phyloP scores from a whole-genome alignment of 2,888 invertebrate species.

The Noctua pronuba region DNA sequence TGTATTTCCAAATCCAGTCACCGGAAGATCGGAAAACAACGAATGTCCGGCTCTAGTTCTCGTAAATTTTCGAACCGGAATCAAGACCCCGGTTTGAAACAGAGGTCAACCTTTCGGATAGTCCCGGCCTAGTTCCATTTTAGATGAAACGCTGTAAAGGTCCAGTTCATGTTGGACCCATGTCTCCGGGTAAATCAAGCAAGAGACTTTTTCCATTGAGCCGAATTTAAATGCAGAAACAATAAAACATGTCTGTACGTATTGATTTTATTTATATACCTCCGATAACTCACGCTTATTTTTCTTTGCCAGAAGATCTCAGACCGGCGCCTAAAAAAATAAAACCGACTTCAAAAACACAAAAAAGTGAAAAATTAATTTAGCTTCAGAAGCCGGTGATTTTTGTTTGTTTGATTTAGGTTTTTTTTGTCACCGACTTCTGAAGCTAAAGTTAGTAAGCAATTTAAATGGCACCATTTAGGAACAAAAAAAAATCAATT shows the following conservation, averaged over 20 bases:
- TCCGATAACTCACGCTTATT: neutral
- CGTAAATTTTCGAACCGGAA: slow-evolving; percentile 31
- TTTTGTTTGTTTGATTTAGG: no score
- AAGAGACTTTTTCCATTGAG: neutral
- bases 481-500: no score
- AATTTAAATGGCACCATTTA: no score
- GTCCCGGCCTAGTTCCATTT: slow-evolving; percentile 17
- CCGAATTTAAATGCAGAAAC: neutral
- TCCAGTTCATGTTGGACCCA: neutral
- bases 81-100: slow-evolving; percentile 8
- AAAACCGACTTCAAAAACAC: no score
- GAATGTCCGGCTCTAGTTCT: neutral
- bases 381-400: no score
- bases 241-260: neutral
- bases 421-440: no score
- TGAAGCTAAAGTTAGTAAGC: no score
- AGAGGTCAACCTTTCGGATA: neutral
- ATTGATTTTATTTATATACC: neutral
- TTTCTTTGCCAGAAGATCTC: neutral
- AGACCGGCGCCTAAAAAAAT: neutral
- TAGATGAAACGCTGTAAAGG: slow-evolving; percentile 2
- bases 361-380: no score
- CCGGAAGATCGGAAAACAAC: slow-evolving; percentile 26
- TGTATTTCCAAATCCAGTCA: slow-evolving; percentile 6
- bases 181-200: slow-evolving; percentile 8